Evolutionary conservation across 2,113 vertebrate genomes (phyloP), one percentile per base, ranked within the genome.

Genomic region (Varanus salvator): DNA sequence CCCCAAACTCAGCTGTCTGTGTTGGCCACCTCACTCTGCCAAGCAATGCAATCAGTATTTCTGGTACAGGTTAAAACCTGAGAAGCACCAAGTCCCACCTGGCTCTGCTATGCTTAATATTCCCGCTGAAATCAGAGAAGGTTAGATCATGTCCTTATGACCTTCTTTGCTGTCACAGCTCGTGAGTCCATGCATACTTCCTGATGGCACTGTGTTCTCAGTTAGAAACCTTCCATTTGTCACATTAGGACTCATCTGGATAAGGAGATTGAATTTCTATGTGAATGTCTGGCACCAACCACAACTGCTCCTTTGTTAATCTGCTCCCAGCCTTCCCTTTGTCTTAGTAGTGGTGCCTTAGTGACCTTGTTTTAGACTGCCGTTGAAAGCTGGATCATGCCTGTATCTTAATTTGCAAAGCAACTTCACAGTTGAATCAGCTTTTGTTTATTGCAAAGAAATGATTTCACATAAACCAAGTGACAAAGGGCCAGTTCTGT

Each of bases 401-500:
- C 38, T 68, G 12, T 84, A 29, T 66, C 34, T 48, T 27, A 68
- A 34, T 88, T 82, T 89, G 38, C 38, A 60, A 1, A 11, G 17
- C 9, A 21, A 4, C 2, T 19, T 60, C 14, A 60, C 31, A 34
- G 23, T 38, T 81, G 25, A 38, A 44, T 50, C 23, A 72, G 29
- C n/a, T 88, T 71, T 21, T 68, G 29, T 68, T 87, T 54, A 34
- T 50, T 27, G 12, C 80, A 34, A 88, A 31, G 74, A 69, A 88
- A 44, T 75, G 25, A 74, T 14, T 54, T 80, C 66, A 81, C 54
- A 6, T 72, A 74, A 81, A 82, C 71, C 31, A 92, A 91, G 64
- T 71, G 90, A 77, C 48, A 8, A 17, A 23, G 74, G 83, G 48
- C 75, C 48, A 83, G 2, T 72, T 89, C 87, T 76, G 87, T 76